Base-by-base conservation (phyloP, 1,140 invertebrate genomes). In the Agraylea sexmaculata region DNA sequence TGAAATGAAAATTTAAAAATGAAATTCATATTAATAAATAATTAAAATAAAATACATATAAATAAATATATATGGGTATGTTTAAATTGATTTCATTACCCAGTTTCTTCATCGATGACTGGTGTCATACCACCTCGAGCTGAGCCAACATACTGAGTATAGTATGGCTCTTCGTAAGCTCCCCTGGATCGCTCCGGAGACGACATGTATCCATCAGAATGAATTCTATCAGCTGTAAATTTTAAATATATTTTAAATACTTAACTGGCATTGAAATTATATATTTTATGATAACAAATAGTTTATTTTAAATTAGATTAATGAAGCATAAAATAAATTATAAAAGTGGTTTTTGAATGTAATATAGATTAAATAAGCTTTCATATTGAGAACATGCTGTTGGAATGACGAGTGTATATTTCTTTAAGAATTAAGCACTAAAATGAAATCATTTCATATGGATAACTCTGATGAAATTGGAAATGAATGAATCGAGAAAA, bases 71-170 rank as follows among this genome's bases (percentile, higher is more conserved):
- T n/a, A n/a, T n/a, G n/a, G n/a, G n/a, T n/a, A n/a, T n/a, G 8
- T 27, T 8, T n/a, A 27, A 27, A 27, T n/a, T n/a, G n/a, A n/a
- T n/a, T n/a, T n/a, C n/a, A n/a, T 59, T 72, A 87, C 80, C 83
- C 83, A 30, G 87, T 73, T 66, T 93, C 88, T 60, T 92, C 88
- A 56, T 93, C 88, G 42, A 92, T 89, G 15, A 87, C 79, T 1
- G 88, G 85, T 7, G 87, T 87, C 23, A 88, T 84, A 21, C 77
- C 73, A 3, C 83, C 78, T 36, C 81, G 60, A 1, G 70, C 68
- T 2, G 59, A 53, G 1, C 60, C 62, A 29, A 66, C 47, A 54
- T 83, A 87, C 53, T 85, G 81, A 11, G 80, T 77, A 53, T 89
- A 89, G 60, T 89, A 89, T 1, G 84, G 83, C 56, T 89, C 86